phyloP scores from a whole-genome alignment of 1,140 invertebrate species.

The Theocolax elegans region DNA sequence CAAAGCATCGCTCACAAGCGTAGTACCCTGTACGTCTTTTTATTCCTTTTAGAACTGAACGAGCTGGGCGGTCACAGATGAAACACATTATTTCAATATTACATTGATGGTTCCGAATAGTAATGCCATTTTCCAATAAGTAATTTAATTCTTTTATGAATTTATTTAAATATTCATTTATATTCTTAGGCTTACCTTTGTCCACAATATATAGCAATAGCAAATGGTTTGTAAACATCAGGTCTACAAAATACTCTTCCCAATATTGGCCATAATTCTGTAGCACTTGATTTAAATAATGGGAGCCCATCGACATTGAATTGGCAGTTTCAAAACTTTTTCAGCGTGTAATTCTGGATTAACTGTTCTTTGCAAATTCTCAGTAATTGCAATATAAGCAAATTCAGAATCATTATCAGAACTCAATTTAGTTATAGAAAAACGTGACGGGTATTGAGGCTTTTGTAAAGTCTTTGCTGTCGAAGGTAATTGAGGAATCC shows the following conservation, averaged over 20 bases:
- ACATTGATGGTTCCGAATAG: slow-evolving; percentile 19
- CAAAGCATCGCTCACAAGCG: slow-evolving; percentile 41
- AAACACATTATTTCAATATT: slow-evolving; percentile 35
- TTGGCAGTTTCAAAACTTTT: slow-evolving; percentile 2
- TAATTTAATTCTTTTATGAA: slow-evolving; percentile 42
- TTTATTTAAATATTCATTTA: slow-evolving; percentile 31
- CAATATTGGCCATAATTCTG: slow-evolving; percentile 42
- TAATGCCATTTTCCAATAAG: slow-evolving; percentile 32
- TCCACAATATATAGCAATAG: slow-evolving; percentile 41
- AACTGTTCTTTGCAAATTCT: slow-evolving; percentile 20
- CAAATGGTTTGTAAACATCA: slow-evolving; percentile 39
- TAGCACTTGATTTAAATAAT: slow-evolving; percentile 28
- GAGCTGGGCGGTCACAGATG: slow-evolving; percentile 37
- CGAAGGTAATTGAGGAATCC: no score
- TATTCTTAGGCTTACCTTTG: slow-evolving; percentile 35
- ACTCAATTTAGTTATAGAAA: no score
- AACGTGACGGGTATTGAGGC: no score
- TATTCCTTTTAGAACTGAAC: slow-evolving; percentile 31
- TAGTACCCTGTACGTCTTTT: slow-evolving; percentile 34
- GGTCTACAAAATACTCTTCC: slow-evolving; percentile 14
- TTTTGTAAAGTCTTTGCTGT: no score
- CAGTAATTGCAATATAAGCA: slow-evolving; percentile 39
- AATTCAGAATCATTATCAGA: slow-evolving; percentile 21
- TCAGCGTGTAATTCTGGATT: slow-evolving; percentile 10
- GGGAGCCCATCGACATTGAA: slow-evolving; percentile 30